Evolutionary conservation across 2,113 vertebrate species (phyloP), one percentile per base, ranked within the genome.

Genomic region (Echinops telfairi): DNA sequence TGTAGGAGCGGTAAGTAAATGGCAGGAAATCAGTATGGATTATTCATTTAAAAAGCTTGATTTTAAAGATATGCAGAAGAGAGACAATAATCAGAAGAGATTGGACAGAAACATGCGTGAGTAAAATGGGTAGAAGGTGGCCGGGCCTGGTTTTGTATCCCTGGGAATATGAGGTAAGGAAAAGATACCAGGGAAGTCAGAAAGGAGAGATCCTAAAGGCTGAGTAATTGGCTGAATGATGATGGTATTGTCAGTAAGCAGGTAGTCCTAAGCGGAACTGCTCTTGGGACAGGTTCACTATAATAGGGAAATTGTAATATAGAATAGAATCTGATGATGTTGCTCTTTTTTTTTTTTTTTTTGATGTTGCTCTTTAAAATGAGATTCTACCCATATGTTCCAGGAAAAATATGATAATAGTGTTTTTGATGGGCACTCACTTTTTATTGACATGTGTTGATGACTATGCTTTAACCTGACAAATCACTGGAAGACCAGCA

Each of bases 361-460:
- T n/a, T n/a, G n/a, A n/a, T n/a, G 57, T 17, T 78, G 53, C 40
- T 89, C 84, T 83, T 93, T 80, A 75, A 92, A 93, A 58, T 31
- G 82, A 82, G 58, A 64, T 91, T 89, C 60, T 93, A 27, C 89
- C 91, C 84, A 36, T 88, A 29, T n/a, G 27, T 53, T 53, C 47
- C 47, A 53, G 9, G 22, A 47, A 62, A 62, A 62, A 62, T 62
- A 12, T 58, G 66, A 60, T 29, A 40, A 92, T 92, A 27, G 47
- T 84, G 4, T 82, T 96, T 89, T 89, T 47, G 33, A 17, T 29
- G 68, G 47, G 10, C 19, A 40, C 22, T 66, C 58, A 68, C 29
- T 86, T 92, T 47, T 95, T 78, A 85, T n/a, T 66, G 86, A 78
- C 64, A 25, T 87, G 14, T 76, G n/a, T 3, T 47, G 20, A 85